A percentile compares a stretch with the other conserved stretches of the same genome.
phyloP scores from a whole-genome alignment of 2,888 invertebrate species.

The Sphaerophoria rueppellii region DNA sequence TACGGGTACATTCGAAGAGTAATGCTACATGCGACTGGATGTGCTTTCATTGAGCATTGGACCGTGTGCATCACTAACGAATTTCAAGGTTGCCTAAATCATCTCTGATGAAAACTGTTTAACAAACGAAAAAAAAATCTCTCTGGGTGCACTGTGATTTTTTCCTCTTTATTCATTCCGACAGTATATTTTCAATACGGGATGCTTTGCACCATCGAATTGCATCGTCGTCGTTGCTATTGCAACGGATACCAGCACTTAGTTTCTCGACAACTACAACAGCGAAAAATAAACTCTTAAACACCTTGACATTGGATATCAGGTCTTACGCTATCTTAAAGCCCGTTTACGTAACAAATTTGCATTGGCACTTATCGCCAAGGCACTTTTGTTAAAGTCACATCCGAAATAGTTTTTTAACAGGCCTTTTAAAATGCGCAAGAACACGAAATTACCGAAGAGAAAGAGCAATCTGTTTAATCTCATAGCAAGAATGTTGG shows the following conservation, averaged over 20 bases:
- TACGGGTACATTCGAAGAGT: neutral
- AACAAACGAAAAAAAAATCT: slow-evolving; percentile 16
- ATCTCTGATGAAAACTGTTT: slow-evolving; percentile 48
- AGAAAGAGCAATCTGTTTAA: too few relatives aligned
- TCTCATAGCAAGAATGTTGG: too few relatives aligned
- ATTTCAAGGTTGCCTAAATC: slow-evolving; percentile 62
- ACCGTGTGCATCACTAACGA: slow-evolving; percentile 34
- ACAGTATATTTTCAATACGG: slow-evolving; percentile 7
- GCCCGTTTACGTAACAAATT: slow-evolving; percentile 40
- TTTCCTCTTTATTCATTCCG: neutral
- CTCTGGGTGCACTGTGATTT: slow-evolving; percentile 32
- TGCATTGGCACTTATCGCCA: slow-evolving; percentile 43
- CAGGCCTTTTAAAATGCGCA: neutral
- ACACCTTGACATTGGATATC: slow-evolving; percentile 60
- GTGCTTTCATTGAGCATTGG: slow-evolving; percentile 10
- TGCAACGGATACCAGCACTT: slow-evolving; percentile 21
- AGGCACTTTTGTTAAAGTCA: neutral
- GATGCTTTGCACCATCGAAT: slow-evolving; percentile 10
- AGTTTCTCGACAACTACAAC: slow-evolving; percentile 10
- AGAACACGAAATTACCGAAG: neutral
- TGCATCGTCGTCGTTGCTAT: neutral
- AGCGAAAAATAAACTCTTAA: slow-evolving; percentile 10
- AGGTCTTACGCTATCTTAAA: slow-evolving; percentile 19
- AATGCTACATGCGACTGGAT: too few relatives aligned
- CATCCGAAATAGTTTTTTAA: neutral